phyloP scores from a whole-genome alignment of 2,888 invertebrate species.

The Lepidocyrtinus sp. region DNA sequence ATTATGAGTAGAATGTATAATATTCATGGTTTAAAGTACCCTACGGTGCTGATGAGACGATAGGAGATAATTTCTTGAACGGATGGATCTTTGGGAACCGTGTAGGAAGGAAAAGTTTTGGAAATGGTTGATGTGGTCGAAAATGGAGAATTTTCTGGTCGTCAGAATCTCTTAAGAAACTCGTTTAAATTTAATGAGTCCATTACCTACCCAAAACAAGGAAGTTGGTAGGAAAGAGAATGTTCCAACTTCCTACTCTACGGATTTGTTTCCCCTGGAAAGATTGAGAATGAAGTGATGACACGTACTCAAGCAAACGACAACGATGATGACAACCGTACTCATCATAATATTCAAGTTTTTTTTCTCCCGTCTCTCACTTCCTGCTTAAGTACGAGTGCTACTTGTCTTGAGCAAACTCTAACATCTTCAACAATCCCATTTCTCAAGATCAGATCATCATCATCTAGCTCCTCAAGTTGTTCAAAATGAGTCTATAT shows the following conservation, averaged over 20 bases:
- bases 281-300: slow-evolving; percentile 3
- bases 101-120: too few relatives aligned
- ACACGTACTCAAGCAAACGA: slow-evolving; percentile 13
- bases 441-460: slow-evolving; percentile 17
- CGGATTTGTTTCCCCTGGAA: too few relatives aligned
- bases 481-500: slow-evolving; percentile 5
- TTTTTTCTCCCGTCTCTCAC: background rate
- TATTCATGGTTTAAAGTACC: too few relatives aligned
- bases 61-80: background rate
- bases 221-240: too few relatives aligned
- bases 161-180: slow-evolving; percentile 49
- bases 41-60: too few relatives aligned
- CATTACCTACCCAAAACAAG: slow-evolving; percentile 37
- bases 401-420: slow-evolving; percentile 1
- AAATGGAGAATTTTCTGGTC: slow-evolving; percentile 49
- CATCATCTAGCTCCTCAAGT: background rate
- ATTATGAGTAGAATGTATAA: too few relatives aligned
- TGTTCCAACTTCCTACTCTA: too few relatives aligned
- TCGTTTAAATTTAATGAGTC: slow-evolving; percentile 59
- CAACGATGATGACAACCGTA: slow-evolving; percentile 8
- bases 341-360: slow-evolving; percentile 10
- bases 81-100: too few relatives aligned
- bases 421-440: background rate
- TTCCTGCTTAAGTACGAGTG: background rate
- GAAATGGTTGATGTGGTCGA: slow-evolving; percentile 5